Evolutionary conservation across 2,797 vertebrate species (phyloP), one percentile per base, ranked within the genome.

Genomic region (Paramormyrops hopkinsi): DNA sequence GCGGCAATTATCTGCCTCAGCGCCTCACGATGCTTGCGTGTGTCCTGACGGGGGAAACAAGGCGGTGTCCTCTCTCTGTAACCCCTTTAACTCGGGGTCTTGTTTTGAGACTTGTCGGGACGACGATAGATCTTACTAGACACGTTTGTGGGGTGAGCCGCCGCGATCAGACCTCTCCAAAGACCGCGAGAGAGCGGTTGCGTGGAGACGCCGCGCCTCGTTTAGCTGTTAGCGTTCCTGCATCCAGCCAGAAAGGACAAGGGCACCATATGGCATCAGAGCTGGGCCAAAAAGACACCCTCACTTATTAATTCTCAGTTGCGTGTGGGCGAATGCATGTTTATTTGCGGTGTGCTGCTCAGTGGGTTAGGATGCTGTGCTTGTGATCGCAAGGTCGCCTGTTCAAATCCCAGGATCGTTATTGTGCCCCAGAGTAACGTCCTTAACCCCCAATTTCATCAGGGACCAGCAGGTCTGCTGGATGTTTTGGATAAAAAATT

Each of bases 1-100:
- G 69, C 91, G 93, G 93, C 94, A 95, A 95, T 95, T 95, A 94
- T 92, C 91, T 94, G 95, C 95, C 93, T 92, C 93, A 92, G 90
- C 82, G 94, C 94, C 93, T 93, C 92, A 92, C 89, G 91, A 93
- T 92, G 89, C 90, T 91, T 89, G 89, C 82, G 90, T 88, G 92
- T 93, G 92, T 91, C 93, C 92, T 93, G 88, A 54, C 90, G 86
- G 33, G 83, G 65, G 53, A 54, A 69, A 69, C 41, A 87, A 87
- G 90, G 9, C 22, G 9, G 9, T 9, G 11, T 69, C 25, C 29
- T 69, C 46, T 91, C 86, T 89, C 69, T 59, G 87, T 91, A 90
- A 41, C 88, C 85, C 44, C 82, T 29, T 56, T 90, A 73, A 91
- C 89, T 87, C 90, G 88, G 86, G 76, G 89, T 9, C 33, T 89